phyloP scores from a whole-genome alignment of 2,888 invertebrate genomes.

The Atherix ibis region DNA sequence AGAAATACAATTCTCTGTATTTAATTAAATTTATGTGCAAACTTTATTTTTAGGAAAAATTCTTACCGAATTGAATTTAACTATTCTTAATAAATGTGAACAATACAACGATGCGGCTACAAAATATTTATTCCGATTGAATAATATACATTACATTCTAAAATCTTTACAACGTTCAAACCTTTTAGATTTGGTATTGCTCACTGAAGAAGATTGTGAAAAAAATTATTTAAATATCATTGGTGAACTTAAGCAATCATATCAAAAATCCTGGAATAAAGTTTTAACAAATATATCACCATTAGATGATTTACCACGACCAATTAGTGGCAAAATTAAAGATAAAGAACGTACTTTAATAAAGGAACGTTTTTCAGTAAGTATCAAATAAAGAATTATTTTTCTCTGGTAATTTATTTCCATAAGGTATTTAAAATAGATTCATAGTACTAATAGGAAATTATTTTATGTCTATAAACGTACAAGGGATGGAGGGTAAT shows the following conservation, averaged over 20 bases:
- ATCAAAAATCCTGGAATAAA: constrained; percentile 61
- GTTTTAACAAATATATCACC: constrained; percentile 57
- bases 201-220: constrained; percentile 76
- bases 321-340: constrained; percentile 53
- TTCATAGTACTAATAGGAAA: too few relatives aligned
- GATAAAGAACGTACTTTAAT: constrained; percentile 74
- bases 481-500: too few relatives aligned
- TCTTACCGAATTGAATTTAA: constrained; percentile 75
- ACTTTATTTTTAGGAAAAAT: constrained; percentile 55
- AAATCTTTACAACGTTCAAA: constrained; percentile 78
- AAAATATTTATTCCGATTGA: constrained; percentile 78
- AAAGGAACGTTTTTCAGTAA: constrained; percentile 79
- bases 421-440: background rate
- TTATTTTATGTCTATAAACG: too few relatives aligned
- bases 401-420: background rate
- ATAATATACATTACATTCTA: constrained; percentile 90
- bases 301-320: constrained; percentile 50
- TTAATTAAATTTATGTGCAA: constrained; percentile 10
- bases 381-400: constrained; percentile 18
- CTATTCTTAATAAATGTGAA: constrained; percentile 80
- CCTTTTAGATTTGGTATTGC: constrained; percentile 61
- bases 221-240: constrained; percentile 76
- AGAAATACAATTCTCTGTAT: too few relatives aligned
- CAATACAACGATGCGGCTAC: constrained; percentile 75
- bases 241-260: constrained; percentile 52